Conservation (phyloP, 1,140 invertebrate species). For the Drosophila miranda region DNA sequence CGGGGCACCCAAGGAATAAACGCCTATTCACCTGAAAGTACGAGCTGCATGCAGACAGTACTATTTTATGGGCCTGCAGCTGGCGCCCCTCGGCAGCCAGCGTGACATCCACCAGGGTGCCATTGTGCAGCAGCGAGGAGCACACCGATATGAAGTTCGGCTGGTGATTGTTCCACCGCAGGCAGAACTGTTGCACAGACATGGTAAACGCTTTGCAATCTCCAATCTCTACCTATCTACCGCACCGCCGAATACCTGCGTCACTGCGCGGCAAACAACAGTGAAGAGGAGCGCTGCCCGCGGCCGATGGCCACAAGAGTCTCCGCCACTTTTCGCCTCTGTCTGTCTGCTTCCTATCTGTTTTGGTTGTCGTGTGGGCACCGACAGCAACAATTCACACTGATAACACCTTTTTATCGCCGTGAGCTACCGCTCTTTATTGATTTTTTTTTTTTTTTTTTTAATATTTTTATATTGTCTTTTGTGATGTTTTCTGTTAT, state of each 20-base stretch:
- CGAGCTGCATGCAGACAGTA: constrained; percentile 92
- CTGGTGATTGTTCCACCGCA: constrained; percentile 95
- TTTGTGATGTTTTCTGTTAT: constrained; percentile 23
- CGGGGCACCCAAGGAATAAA: neutral
- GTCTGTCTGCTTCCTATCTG: constrained; percentile 15
- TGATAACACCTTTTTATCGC: constrained; percentile 73
- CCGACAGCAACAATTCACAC: constrained; percentile 51
- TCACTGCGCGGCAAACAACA: constrained; percentile 43
- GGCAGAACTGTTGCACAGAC: constrained; percentile 92
- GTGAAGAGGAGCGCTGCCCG: constrained; percentile 17
- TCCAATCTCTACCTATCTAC: constrained; percentile 20
- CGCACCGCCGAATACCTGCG: constrained; percentile 30
- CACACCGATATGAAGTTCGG: constrained; percentile 94
- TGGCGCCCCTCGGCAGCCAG: constrained; percentile 92
- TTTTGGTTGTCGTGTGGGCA: constrained; percentile 4
- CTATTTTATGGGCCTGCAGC: constrained; percentile 92
- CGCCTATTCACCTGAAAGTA: constrained; percentile 89
- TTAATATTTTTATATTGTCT: constrained; percentile 36
- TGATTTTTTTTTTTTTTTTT: constrained; percentile 65
- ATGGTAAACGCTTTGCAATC: constrained; percentile 81
- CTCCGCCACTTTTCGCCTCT: neutral
- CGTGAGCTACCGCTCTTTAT: constrained; percentile 52
- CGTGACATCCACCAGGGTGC: constrained; percentile 94
- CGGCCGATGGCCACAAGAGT: constrained; percentile 3
- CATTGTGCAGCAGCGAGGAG: constrained; percentile 89